Base-by-base conservation (phyloP, 2,797 vertebrate species). In the Halcyon leucocephala region DNA sequence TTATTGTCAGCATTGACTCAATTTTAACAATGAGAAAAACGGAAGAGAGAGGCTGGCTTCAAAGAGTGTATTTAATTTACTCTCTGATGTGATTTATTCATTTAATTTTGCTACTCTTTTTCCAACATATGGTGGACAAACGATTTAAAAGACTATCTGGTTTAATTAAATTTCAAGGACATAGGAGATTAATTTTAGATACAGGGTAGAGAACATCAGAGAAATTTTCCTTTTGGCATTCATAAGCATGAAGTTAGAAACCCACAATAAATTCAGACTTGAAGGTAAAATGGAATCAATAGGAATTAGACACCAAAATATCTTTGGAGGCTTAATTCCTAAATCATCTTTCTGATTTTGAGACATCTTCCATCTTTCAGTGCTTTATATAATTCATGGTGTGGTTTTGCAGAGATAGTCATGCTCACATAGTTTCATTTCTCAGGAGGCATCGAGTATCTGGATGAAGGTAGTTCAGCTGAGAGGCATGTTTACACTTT, bases 141-240 rank as follows among this genome's bases (percentile, higher is more conserved):
- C 25, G 20, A 76, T 87, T 94, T 82, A 92, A 97, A 92, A 95
- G 37, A 93, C 92, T 81, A 91, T 89, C 77, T 90, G 64, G 64
- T 94, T 97, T 97, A 96, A 65, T 97, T 97, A 96, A 95, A 94
- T 95, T 94, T 94, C 69, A 96, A 95, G 93, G 90, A 69, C 87
- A 86, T 24, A 67, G 71, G 14, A 95, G 57, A 97, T 85, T 79
- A 79, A 91, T 93, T 81, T 70, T 73, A 80, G 25, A 44, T 85
- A 90, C 83, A 85, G 49, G 31, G 55, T 86, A 89, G 92, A 95
- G 92, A 96, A 90, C 39, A 94, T 95, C 62, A 85, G 74, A 87
- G 79, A 67, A 44, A 31, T 72, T 97, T 96, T 90, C 48, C 35
- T 84, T 90, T 93, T 82, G 51, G 71, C 87, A 86, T 92, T 92